These are phyloP conservation scores for Oscheius sp. DNA, from an alignment of 2,888 invertebrate species.

Conservation along the genomic window DNA sequence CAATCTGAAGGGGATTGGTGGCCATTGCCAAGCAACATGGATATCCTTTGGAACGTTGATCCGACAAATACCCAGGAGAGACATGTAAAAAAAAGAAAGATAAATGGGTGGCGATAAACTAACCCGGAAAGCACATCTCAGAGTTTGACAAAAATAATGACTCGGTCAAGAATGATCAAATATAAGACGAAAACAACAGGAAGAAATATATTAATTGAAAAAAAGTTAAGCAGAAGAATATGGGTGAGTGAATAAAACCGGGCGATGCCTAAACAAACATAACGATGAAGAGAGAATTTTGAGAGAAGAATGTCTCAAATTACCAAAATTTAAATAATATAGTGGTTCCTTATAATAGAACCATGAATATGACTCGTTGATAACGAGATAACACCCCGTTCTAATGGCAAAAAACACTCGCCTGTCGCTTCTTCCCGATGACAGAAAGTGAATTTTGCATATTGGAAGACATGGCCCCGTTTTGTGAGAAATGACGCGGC, in stretches of 20 bases:
- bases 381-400: too few species aligned
- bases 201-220: too few species aligned
- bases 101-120: background rate
- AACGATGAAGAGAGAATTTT: conserved; percentile 13
- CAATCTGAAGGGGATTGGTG: background rate
- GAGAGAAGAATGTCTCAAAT: background rate
- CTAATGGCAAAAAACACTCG: background rate
- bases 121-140: background rate
- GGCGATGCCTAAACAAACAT: conserved; percentile 27
- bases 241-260: conserved; percentile 23
- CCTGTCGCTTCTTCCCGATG: background rate
- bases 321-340: conserved; percentile 1
- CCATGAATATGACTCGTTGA: too few species aligned
- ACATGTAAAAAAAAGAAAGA: background rate
- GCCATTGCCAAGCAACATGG: background rate
- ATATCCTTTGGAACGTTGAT: too few species aligned
- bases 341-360: background rate
- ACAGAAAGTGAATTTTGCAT: conserved; percentile 12
- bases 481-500: conserved; percentile 4
- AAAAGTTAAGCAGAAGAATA: background rate
- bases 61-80: too few species aligned
- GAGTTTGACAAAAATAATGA: too few species aligned
- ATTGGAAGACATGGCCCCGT: conserved; percentile 21
- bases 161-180: too few species aligned
- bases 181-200: too few species aligned